phyloP scores from a whole-genome alignment of 2,888 invertebrate species.

The Podotricha telesiphe region DNA sequence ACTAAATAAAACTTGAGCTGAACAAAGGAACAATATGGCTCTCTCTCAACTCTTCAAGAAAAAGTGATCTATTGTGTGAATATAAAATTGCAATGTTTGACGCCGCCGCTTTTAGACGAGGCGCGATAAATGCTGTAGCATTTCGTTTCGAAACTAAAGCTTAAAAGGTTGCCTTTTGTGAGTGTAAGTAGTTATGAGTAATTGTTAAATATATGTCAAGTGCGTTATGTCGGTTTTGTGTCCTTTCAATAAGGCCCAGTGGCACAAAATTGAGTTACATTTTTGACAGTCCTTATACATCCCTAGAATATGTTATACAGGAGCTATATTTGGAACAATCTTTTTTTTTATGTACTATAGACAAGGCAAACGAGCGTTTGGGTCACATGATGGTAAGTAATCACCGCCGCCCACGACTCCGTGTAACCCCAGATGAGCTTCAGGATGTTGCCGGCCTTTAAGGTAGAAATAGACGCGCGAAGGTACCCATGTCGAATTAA shows the following conservation, averaged over 20 bases:
- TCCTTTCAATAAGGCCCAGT: neutral
- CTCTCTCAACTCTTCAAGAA: slow-evolving; percentile 36
- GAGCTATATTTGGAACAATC: too few species aligned
- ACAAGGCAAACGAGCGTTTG: too few species aligned
- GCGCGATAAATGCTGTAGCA: slow-evolving; percentile 27
- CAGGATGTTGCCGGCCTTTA: too few species aligned
- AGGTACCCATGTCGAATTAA: too few species aligned
- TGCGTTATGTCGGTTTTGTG: neutral
- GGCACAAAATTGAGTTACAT: neutral
- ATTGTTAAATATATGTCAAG: slow-evolving; percentile 17
- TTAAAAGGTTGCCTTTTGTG: slow-evolving; percentile 17
- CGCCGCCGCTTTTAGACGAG: slow-evolving; percentile 38
- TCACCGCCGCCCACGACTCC: too few species aligned
- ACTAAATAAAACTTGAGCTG: neutral
- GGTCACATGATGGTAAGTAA: too few species aligned
- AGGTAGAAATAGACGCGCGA: too few species aligned
- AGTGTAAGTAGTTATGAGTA: neutral
- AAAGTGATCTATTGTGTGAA: slow-evolving; percentile 43
- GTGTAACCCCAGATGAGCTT: too few species aligned
- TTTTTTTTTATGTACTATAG: too few species aligned
- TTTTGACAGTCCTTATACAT: neutral
- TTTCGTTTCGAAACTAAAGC: slow-evolving; percentile 14
- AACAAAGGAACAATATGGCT: slow-evolving; percentile 37
- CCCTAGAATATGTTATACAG: too few species aligned
- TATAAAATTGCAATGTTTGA: slow-evolving; percentile 42